Evolutionary conservation across 2,113 vertebrate species (phyloP).

Genomic region (Rhinogobius similis): DNA sequence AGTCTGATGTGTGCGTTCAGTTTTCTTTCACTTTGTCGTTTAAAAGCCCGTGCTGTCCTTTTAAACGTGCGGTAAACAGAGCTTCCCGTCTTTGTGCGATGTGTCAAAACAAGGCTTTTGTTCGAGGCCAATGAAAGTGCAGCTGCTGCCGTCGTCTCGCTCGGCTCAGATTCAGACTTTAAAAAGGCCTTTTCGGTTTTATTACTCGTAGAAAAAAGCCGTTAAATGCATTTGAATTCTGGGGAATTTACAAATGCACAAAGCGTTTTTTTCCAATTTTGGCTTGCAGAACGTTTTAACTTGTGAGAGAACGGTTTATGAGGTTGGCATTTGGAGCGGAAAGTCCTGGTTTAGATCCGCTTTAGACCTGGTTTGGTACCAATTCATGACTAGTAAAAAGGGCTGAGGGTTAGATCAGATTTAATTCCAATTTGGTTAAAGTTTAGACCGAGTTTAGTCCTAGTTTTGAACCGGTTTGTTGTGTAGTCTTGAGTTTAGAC

Average conservation of each 20-base stretch:
- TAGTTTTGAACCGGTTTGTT: no score
- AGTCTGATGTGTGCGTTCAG: no score
- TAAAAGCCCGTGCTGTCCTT: neutral
- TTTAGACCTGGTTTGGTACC: neutral
- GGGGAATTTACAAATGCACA: neutral
- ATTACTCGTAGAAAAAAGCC: neutral
- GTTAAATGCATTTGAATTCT: neutral
- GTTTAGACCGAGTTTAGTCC: no score
- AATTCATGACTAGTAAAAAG: neutral
- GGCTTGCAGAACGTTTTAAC: neutral
- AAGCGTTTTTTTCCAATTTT: neutral
- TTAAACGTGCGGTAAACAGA: neutral
- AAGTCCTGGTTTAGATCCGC: neutral
- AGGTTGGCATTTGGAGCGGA: no score
- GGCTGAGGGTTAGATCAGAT: no score
- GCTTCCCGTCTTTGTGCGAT: conserved; percentile 3
- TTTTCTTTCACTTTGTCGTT: neutral
- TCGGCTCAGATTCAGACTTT: neutral
- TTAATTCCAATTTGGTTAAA: no score
- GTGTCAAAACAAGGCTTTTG: conserved; percentile 11
- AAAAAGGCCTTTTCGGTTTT: neutral
- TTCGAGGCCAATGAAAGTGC: neutral
- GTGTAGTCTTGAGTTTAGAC: no score
- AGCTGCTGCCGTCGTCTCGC: neutral
- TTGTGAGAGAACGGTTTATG: neutral